A percentile compares a stretch with the other conserved stretches of the same genome.
Evolutionary conservation across 2,797 vertebrate genomes (phyloP).

Genomic region (Siniperca undulata): DNA sequence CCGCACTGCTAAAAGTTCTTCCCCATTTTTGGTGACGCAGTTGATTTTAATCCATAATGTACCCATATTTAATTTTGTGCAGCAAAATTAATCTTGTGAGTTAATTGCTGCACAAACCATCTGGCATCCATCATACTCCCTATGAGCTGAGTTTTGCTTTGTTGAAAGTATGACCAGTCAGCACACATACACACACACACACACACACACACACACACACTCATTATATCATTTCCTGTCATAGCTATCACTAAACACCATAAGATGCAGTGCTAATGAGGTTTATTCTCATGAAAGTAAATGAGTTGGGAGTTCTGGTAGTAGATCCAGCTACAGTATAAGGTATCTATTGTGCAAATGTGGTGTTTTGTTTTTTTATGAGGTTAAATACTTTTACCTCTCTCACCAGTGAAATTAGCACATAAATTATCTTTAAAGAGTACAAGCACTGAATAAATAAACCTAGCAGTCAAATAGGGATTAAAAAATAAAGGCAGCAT

Average conservation of each 20-base stretch:
- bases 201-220: background rate
- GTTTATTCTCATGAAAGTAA: conserved; percentile 1
- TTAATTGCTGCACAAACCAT: background rate
- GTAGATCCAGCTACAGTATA: background rate
- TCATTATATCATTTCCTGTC: background rate
- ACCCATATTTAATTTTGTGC: background rate
- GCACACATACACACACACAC: background rate
- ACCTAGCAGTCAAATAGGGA: background rate
- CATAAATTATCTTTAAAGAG: background rate
- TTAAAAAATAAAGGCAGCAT: background rate
- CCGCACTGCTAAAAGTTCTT: background rate
- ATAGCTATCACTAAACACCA: background rate
- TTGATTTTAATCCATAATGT: background rate
- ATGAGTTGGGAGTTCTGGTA: background rate
- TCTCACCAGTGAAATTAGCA: background rate
- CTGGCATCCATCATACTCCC: background rate
- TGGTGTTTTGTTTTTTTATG: background rate
- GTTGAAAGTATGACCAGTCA: background rate
- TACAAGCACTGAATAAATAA: background rate
- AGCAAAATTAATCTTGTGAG: background rate
- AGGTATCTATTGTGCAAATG: background rate
- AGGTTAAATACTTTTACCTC: background rate
- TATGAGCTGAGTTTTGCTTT: background rate
- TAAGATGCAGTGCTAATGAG: background rate
- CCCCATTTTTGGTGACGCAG: background rate